Evolutionary conservation across 2,797 vertebrate species (phyloP).

Genomic region (Odontamblyopus lacepedii): DNA sequence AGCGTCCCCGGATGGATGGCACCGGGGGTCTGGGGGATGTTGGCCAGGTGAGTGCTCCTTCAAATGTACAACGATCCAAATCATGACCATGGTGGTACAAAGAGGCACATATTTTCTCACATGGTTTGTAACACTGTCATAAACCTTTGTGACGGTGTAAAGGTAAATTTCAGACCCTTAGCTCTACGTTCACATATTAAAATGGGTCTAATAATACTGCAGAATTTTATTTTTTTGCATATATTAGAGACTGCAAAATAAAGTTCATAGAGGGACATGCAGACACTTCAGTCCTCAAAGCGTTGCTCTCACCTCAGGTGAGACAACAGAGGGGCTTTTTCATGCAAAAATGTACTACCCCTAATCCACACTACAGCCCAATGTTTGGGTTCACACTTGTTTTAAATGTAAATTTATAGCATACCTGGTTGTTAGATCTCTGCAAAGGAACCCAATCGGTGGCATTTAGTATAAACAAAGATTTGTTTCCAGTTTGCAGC

Average conservation of each 20-base stretch:
- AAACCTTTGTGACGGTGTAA: not conserved
- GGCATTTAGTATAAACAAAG: slow-evolving; percentile 31
- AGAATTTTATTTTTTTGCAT: not conserved
- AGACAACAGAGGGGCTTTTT: slow-evolving; percentile 34
- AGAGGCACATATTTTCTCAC: not conserved
- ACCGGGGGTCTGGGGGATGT: slow-evolving; percentile 72
- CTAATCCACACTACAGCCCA: slow-evolving; percentile 13
- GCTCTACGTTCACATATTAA: slow-evolving; percentile 5
- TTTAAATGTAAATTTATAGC: no score
- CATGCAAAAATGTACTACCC: slow-evolving; percentile 14
- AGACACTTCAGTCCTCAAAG: not conserved
- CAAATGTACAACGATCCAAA: no score
- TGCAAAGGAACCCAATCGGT: not conserved
- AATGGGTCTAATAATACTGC: no score
- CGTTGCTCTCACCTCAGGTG: slow-evolving; percentile 10
- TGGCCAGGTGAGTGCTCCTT: slow-evolving; percentile 71
- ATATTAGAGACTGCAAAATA: not conserved
- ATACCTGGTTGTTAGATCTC: slow-evolving; percentile 40
- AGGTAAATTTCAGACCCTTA: slow-evolving; percentile 29
- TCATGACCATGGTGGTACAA: not conserved
- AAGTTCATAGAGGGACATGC: not conserved
- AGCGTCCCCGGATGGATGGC: slow-evolving; percentile 81
- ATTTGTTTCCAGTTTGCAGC: slow-evolving; percentile 14
- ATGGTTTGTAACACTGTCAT: not conserved
- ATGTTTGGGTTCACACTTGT: slow-evolving; percentile 10